These are phyloP conservation scores for Seriola aureovittata DNA, from an alignment of 2,113 vertebrate genomes.

Conservation along the genomic window DNA sequence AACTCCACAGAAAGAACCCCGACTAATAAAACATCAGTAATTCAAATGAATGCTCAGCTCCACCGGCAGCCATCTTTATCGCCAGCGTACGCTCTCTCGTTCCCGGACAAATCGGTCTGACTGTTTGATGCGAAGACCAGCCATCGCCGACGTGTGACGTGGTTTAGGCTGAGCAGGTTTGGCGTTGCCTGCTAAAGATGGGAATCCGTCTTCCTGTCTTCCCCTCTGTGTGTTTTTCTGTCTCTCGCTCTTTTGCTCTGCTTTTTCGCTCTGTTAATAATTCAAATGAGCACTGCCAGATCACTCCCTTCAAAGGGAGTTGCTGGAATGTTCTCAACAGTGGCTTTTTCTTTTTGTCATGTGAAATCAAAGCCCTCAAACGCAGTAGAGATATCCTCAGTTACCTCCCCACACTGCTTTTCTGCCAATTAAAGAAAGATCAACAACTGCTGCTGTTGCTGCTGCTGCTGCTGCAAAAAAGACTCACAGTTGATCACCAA, in stretches of 20 bases:
- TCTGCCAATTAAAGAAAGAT: constrained; percentile 74
- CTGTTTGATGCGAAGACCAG: constrained; percentile 53
- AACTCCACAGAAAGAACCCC: background rate
- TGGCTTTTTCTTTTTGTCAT: constrained; percentile 76
- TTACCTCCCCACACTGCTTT: constrained; percentile 58
- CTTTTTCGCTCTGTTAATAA: constrained; percentile 71
- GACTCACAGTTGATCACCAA: constrained; percentile 52
- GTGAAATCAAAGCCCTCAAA: constrained; percentile 78
- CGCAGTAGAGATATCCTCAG: constrained; percentile 58
- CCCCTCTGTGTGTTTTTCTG: constrained; percentile 35
- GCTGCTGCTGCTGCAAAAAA: no score
- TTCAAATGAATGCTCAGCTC: constrained; percentile 43
- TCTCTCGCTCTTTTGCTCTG: constrained; percentile 52
- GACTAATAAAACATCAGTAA: constrained; percentile 25
- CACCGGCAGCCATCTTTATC: constrained; percentile 31
- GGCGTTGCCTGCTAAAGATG: constrained; percentile 35
- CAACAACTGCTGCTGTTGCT: constrained; percentile 54
- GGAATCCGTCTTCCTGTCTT: constrained; percentile 55
- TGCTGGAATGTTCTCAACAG: constrained; percentile 75
- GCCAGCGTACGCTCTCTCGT: constrained; percentile 8
- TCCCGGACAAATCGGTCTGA: constrained; percentile 54
- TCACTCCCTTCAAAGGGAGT: constrained; percentile 77
- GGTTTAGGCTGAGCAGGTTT: constrained; percentile 24
- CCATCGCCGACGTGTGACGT: constrained; percentile 2
- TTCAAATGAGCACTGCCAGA: constrained; percentile 80